Evolutionary conservation across 2,888 invertebrate species (phyloP).

Genomic region (Apodemia zela): DNA sequence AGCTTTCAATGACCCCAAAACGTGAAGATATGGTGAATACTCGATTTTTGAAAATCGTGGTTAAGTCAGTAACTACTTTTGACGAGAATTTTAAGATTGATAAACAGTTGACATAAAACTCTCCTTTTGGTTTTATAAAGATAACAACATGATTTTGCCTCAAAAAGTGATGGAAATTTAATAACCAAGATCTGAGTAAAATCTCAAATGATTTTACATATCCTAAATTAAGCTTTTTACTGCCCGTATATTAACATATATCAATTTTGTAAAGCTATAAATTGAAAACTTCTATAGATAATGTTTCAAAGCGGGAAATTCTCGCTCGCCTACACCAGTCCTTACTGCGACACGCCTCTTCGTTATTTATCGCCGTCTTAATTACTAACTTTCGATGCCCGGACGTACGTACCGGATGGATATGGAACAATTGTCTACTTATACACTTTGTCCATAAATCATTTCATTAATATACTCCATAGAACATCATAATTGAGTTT

Average conservation of each 20-base stretch:
- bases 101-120: too few species aligned
- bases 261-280: conserved; percentile 9
- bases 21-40: too few species aligned
- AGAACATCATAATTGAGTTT: background rate
- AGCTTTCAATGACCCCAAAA: too few species aligned
- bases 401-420: conserved; percentile 35
- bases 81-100: too few species aligned
- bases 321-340: conserved; percentile 32
- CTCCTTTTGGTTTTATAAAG: too few species aligned
- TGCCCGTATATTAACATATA: background rate
- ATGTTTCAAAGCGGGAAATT: conserved; percentile 8
- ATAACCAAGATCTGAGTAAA: too few species aligned
- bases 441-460: background rate
- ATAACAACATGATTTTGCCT: too few species aligned
- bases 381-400: conserved; percentile 57
- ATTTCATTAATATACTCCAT: conserved; percentile 2
- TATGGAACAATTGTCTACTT: conserved; percentile 27
- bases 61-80: too few species aligned
- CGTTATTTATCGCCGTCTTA: conserved; percentile 58
- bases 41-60: too few species aligned
- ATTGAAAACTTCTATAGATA: conserved; percentile 12
- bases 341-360: conserved; percentile 43
- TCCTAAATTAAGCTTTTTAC: conserved; percentile 3
- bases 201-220: too few species aligned
- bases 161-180: too few species aligned